Evolutionary conservation across 2,888 invertebrate species (phyloP).

Genomic region (Sesamia inferens): DNA sequence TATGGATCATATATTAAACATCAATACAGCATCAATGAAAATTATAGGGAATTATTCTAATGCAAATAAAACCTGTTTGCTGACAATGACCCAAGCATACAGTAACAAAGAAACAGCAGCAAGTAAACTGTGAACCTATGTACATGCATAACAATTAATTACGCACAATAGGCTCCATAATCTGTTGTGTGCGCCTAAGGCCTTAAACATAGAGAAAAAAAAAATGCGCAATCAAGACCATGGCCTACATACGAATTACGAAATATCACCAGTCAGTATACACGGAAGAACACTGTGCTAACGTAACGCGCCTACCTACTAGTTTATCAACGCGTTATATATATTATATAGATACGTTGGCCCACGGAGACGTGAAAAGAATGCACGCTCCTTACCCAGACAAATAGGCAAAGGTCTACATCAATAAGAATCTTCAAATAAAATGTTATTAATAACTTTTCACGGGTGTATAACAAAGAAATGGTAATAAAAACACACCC

Average conservation of each 20-base stretch:
- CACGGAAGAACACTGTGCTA: conserved; percentile 83
- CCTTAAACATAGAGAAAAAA: conserved; percentile 73
- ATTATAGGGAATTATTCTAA: conserved; percentile 11
- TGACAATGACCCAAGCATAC: conserved; percentile 54
- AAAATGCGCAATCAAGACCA: conserved; percentile 87
- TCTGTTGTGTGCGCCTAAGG: conserved; percentile 64
- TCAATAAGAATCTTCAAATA: conserved; percentile 62
- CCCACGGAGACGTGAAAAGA: conserved; percentile 83
- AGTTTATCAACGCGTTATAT: conserved; percentile 85
- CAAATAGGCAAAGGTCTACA: conserved; percentile 63
- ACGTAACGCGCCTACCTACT: conserved; percentile 77
- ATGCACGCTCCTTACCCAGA: conserved; percentile 71
- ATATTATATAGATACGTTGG: conserved; percentile 87
- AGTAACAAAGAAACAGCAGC: conserved; percentile 56
- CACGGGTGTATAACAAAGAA: conserved; percentile 53
- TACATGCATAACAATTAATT: conserved; percentile 57
- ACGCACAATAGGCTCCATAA: conserved; percentile 52
- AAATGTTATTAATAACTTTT: conserved; percentile 66
- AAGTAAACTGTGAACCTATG: conserved; percentile 29
- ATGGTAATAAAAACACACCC: conserved; percentile 73
- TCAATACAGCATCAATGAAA: conserved; percentile 21
- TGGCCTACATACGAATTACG: conserved; percentile 89
- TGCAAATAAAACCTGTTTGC: conserved; percentile 53
- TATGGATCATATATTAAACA: conserved; percentile 24
- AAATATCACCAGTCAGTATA: conserved; percentile 84